Evolutionary conservation across 2,888 invertebrate species (phyloP).

Genomic region (Cerastis leucographa): DNA sequence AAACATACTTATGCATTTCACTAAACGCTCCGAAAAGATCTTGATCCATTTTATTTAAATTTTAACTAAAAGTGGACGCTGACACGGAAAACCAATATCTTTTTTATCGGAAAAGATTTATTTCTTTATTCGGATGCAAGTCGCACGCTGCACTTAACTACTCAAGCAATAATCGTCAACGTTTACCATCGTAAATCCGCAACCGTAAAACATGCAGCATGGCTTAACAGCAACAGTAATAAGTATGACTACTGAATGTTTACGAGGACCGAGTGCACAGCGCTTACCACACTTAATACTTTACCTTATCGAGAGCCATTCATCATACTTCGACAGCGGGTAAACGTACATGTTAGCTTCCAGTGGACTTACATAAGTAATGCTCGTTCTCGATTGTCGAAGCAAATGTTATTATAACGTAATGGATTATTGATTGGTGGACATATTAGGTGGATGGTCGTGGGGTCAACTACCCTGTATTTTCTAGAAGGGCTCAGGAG

Average conservation of each 20-base stretch:
- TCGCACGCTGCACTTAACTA: not conserved
- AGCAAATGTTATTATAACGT: slow-evolving; percentile 51
- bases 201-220: slow-evolving; percentile 24
- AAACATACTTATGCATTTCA: slow-evolving; percentile 40
- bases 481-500: not conserved
- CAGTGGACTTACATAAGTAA: slow-evolving; percentile 47
- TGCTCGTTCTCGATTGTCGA: slow-evolving; percentile 29
- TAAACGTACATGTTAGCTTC: slow-evolving; percentile 50
- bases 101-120: not conserved
- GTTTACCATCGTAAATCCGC: slow-evolving; percentile 18
- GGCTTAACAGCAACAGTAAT: slow-evolving; percentile 12
- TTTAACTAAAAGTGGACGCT: not conserved
- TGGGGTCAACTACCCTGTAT: slow-evolving; percentile 4
- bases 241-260: slow-evolving; percentile 22
- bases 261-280: slow-evolving; percentile 41
- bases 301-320: slow-evolving; percentile 60
- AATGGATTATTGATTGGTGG: slow-evolving; percentile 58
- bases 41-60: not conserved
- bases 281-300: slow-evolving; percentile 40
- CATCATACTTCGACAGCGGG: slow-evolving; percentile 57
- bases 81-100: not conserved
- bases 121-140: not conserved
- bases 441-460: slow-evolving; percentile 22
- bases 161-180: not conserved
- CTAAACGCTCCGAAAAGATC: slow-evolving; percentile 23